Evolutionary conservation across 2,797 vertebrate genomes (phyloP), one percentile per base, ranked within the genome.

Genomic region (Coccyzus lansbergi): DNA sequence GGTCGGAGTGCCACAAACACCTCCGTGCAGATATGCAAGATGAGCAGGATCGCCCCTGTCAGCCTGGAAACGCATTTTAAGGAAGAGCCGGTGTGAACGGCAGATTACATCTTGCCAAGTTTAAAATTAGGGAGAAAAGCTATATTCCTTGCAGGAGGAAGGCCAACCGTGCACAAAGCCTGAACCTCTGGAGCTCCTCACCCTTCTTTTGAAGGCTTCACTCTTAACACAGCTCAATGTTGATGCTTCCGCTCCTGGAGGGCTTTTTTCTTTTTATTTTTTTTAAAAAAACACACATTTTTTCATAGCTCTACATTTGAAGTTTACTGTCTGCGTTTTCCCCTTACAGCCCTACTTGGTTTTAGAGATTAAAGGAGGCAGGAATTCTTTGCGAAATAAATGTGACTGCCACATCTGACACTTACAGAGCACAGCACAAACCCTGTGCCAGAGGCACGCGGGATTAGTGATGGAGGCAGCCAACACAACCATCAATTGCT

Each of bases 241-340:
- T 55, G 90, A 91, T 75, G 72, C 88, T 92, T 95, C 90, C 25
- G 22, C 62, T 94, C 79, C 90, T 56, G 15, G 31, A 88, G 90
- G 78, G 85, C 56, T 69, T 88, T 90, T 77, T 80, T 33, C 19
- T 12, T 51, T 36, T 10, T 48, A 44, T 65, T 34, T 29, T n/a
- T n/a, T 18, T 46, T 2, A 11, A 14, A 24, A 24, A 68, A 51
- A 51, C 15, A 25, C 48, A 49, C 34, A 55, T 64, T 79, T 94
- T 79, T 84, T 84, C 59, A n/a, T 56, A 81, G 94, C 77, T 2
- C 69, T 62, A 42, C 88, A 93, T 86, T 92, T 93, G 90, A 93
- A 93, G 92, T 94, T 95, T 79, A 78, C 93, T 88, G 92, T 75
- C 93, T 93, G 88, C 59, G 18, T 93, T 93, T 93, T 62, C 93